Evolutionary conservation across 2,888 invertebrate genomes (phyloP), one percentile per base, ranked within the genome.

Genomic region (Nycteola revayana): DNA sequence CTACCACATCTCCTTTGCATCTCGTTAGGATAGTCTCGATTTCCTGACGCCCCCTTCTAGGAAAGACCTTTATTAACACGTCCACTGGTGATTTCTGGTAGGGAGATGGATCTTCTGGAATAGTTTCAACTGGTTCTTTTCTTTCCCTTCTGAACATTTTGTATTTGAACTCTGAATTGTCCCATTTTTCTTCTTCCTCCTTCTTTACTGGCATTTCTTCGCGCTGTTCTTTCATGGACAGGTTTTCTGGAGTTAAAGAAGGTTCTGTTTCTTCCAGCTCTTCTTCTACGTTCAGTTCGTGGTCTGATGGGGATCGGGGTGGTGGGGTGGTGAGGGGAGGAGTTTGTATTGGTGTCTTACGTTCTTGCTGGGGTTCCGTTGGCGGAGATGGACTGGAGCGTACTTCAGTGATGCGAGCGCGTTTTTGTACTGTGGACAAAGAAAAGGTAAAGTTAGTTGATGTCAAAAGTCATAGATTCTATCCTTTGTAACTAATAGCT

Each of bases 21-120:
- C 95, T 91, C 50, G 95, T 93, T 9, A 98, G 87, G 25, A 96
- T 91, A 2, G 94, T 91, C 73, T 98, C 97, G 1, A 98, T 95
- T 64, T 97, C 96, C 28, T 92, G 93, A 28, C 96, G 91, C 56
- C 96, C 93, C 58, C 96, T 92, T 56, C 94, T 93, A 0, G 98
- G 98, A 71, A 98, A 98, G 0, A 98, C 96, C 55, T 97, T 92
- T 55, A 95, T 91, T 6, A 98, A 89, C 0, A 97, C 95, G 71
- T 98, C 97, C 1, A 98, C 92, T 0, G 97, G 96, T 0, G 95
- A 95, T 32, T 95, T 90, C 39, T 86, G 83, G 53, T 95, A 89
- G 24, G 81, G 52, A 3, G 65, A 53, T 7, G 72, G 49, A 6
- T 77, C 73, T 3, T 74, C 57, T 1, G 48, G 27, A 1, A 56